Evolutionary conservation across 2,797 vertebrate species (phyloP).

Genomic region (Crenichthys baileyi): DNA sequence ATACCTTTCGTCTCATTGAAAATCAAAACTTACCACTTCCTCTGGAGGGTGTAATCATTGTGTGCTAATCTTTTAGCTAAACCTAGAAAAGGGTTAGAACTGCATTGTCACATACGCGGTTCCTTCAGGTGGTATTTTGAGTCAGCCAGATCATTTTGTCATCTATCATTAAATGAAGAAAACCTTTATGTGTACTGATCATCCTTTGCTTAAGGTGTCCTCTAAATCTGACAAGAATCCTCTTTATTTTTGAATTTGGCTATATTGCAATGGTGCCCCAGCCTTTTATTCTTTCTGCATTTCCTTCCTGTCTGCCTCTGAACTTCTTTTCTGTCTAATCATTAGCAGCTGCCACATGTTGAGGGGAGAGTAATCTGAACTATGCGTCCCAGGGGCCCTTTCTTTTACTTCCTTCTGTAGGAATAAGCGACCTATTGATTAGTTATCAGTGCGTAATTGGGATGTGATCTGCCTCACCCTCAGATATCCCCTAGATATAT

Average conservation of each 20-base stretch:
- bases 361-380: slow-evolving; percentile 99
- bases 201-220: slow-evolving; percentile 12
- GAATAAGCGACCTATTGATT: slow-evolving; percentile 99
- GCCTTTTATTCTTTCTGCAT: slow-evolving; percentile 16
- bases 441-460: slow-evolving; percentile 99
- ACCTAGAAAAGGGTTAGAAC: no score
- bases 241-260: slow-evolving; percentile 26
- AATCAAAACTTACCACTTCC: no score
- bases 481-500: slow-evolving; percentile 86
- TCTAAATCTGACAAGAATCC: slow-evolving; percentile 13
- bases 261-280: slow-evolving; percentile 10
- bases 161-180: not conserved
- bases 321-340: slow-evolving; percentile 84
- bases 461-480: slow-evolving; percentile 94
- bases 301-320: slow-evolving; percentile 51
- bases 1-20: no score
- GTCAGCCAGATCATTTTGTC: slow-evolving; percentile 1
- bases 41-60: no score
- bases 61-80: no score
- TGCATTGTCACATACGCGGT: no score
- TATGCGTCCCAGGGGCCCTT: slow-evolving; percentile 94
- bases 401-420: slow-evolving; percentile 99
- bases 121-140: not conserved
- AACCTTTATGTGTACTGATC: slow-evolving; percentile 5
- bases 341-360: slow-evolving; percentile 92